phyloP scores from a whole-genome alignment of 2,888 invertebrate species.

The Colletes collaris region DNA sequence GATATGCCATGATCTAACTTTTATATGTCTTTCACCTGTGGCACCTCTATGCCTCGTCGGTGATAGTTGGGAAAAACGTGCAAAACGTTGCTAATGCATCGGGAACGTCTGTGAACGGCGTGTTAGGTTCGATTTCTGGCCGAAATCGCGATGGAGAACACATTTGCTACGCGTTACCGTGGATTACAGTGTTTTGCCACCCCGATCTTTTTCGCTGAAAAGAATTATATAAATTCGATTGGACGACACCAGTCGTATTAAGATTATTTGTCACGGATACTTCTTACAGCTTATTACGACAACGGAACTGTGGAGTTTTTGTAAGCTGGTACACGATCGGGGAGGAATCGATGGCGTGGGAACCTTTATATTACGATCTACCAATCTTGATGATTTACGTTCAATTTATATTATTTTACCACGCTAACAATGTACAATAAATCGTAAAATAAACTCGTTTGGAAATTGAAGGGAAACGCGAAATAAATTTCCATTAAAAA shows the following conservation, averaged over 20 bases:
- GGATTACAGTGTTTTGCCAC: constrained; percentile 18
- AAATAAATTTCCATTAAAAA: neutral
- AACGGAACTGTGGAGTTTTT: neutral
- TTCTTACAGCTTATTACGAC: neutral
- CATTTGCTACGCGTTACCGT: constrained; percentile 32
- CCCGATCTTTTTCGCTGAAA: neutral
- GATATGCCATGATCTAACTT: constrained; percentile 39
- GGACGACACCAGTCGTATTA: neutral
- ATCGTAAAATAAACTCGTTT: neutral
- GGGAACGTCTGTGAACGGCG: constrained; percentile 17
- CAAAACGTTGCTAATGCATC: constrained; percentile 32
- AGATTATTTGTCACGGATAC: neutral
- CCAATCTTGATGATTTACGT: too few species aligned
- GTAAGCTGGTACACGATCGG: neutral
- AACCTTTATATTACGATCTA: neutral
- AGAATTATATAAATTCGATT: constrained; percentile 20
- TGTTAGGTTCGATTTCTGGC: constrained; percentile 13
- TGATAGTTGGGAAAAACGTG: constrained; percentile 32
- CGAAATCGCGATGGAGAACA: constrained; percentile 1
- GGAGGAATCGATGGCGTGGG: neutral
- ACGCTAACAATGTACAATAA: too few species aligned
- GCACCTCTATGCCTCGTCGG: constrained; percentile 17
- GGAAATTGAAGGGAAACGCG: neutral
- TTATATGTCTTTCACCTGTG: constrained; percentile 44
- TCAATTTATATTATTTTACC: too few species aligned